phyloP scores from a whole-genome alignment of 2,888 invertebrate genomes.

The Ganaspis brasiliensis region DNA sequence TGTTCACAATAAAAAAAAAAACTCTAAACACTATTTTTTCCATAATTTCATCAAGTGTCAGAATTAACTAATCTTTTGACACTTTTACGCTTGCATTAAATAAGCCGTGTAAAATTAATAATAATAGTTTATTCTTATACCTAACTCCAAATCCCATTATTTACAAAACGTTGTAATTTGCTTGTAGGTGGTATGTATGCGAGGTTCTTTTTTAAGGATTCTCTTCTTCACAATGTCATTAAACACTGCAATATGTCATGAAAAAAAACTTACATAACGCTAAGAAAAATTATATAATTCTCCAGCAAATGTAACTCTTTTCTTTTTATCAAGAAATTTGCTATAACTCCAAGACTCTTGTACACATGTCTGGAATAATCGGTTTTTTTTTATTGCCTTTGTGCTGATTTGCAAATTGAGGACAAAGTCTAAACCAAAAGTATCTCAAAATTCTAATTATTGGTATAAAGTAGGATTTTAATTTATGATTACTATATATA shows the following conservation, averaged over 20 bases:
- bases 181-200: constrained; percentile 68
- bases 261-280: constrained; percentile 67
- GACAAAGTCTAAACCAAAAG: no score
- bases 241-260: constrained; percentile 64
- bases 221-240: constrained; percentile 76
- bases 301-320: not conserved
- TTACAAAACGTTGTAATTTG: constrained; percentile 70
- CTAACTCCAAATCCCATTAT: constrained; percentile 72
- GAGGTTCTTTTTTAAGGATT: constrained; percentile 77
- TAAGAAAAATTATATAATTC: constrained; percentile 1
- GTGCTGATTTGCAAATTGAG: no score
- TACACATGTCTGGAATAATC: no score
- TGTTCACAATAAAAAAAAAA: no score
- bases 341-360: no score
- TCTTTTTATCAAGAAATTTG: not conserved
- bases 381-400: no score
- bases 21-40: no score
- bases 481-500: constrained; percentile 64
- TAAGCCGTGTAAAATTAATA: not conserved
- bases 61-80: no score
- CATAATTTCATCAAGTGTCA: no score
- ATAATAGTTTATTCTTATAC: constrained; percentile 70
- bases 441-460: no score
- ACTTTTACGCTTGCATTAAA: not conserved
- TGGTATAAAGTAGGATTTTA: constrained; percentile 66